These are phyloP conservation scores for Cactoblastis cactorum DNA, from an alignment of 2,888 invertebrate species.

Conservation along the genomic window DNA sequence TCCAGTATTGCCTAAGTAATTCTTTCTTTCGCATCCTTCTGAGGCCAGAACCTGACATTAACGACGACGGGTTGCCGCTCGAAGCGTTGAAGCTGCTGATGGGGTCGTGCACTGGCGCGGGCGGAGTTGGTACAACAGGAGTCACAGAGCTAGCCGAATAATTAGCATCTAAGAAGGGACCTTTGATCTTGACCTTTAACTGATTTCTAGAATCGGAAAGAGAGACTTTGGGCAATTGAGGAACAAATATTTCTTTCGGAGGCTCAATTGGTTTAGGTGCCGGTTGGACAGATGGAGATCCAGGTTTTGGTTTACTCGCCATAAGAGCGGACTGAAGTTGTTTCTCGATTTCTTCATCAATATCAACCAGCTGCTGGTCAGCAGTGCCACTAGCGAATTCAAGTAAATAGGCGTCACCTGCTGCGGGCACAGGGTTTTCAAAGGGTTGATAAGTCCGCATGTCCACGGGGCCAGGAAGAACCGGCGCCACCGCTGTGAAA, in stretches of 20 bases:
- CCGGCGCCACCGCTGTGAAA: slow-evolving; percentile 82
- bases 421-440: slow-evolving; percentile 77
- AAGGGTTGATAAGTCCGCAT: slow-evolving; percentile 90
- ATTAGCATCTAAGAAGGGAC: slow-evolving; percentile 88
- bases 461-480: slow-evolving; percentile 92
- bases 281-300: slow-evolving; percentile 35
- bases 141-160: slow-evolving; percentile 83
- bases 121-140: slow-evolving; percentile 76
- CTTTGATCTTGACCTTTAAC: slow-evolving; percentile 94
- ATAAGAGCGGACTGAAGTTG: slow-evolving; percentile 84
- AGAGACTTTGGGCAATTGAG: slow-evolving; percentile 82
- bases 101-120: slow-evolving; percentile 52
- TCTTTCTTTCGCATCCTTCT: slow-evolving; percentile 95
- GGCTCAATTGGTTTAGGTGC: slow-evolving; percentile 35
- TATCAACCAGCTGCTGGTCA: slow-evolving; percentile 84
- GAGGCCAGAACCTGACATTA: slow-evolving; percentile 83
- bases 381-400: slow-evolving; percentile 84
- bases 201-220: slow-evolving; percentile 90
- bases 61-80: slow-evolving; percentile 59
- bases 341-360: slow-evolving; percentile 89
- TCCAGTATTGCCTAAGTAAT: slow-evolving; percentile 87
- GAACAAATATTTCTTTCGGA: slow-evolving; percentile 41
- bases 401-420: slow-evolving; percentile 78
- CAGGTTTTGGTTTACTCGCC: slow-evolving; percentile 72
- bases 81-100: slow-evolving; percentile 59